Conservation (phyloP, 2,113 vertebrate genomes). For the Vombatus ursinus region DNA sequence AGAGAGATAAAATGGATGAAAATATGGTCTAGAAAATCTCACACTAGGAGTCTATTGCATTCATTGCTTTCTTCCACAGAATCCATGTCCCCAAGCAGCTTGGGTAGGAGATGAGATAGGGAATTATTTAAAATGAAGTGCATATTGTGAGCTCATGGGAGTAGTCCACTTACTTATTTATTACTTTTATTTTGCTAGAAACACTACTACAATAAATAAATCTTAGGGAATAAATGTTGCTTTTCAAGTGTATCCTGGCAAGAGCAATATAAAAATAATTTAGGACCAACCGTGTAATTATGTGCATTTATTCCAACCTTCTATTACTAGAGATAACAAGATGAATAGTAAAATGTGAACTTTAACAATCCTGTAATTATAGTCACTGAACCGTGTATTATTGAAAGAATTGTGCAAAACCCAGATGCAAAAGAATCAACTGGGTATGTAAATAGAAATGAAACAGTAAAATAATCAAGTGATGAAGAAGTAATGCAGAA, state of each 20-base stretch:
- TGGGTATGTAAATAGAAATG: slow-evolving; percentile 83
- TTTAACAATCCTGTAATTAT: slow-evolving; percentile 88
- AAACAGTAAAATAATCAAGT: slow-evolving; percentile 83
- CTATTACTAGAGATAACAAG: slow-evolving; percentile 86
- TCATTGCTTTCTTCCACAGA: slow-evolving; percentile 16
- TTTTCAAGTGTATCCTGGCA: slow-evolving; percentile 77
- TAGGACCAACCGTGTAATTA: slow-evolving; percentile 83
- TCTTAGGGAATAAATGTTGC: slow-evolving; percentile 73
- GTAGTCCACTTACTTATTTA: slow-evolving; percentile 63
- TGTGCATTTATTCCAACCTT: slow-evolving; percentile 85
- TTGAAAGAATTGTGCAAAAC: slow-evolving; percentile 84
- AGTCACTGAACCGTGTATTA: slow-evolving; percentile 83
- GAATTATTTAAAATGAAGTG: slow-evolving; percentile 44
- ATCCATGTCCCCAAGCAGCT: not conserved
- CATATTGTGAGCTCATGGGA: slow-evolving; percentile 50
- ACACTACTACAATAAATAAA: slow-evolving; percentile 64
- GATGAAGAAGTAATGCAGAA: slow-evolving; percentile 78
- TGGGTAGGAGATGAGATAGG: slow-evolving; percentile 45
- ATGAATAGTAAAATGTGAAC: slow-evolving; percentile 85
- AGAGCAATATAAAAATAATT: slow-evolving; percentile 85
- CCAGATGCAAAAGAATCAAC: slow-evolving; percentile 83
- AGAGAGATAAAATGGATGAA: slow-evolving; percentile 33
- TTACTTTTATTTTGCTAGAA: slow-evolving; percentile 67
- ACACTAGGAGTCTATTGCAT: slow-evolving; percentile 45
- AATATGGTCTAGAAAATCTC: slow-evolving; percentile 32